phyloP scores from a whole-genome alignment of 2,888 invertebrate genomes.

The Torymus auratus region DNA sequence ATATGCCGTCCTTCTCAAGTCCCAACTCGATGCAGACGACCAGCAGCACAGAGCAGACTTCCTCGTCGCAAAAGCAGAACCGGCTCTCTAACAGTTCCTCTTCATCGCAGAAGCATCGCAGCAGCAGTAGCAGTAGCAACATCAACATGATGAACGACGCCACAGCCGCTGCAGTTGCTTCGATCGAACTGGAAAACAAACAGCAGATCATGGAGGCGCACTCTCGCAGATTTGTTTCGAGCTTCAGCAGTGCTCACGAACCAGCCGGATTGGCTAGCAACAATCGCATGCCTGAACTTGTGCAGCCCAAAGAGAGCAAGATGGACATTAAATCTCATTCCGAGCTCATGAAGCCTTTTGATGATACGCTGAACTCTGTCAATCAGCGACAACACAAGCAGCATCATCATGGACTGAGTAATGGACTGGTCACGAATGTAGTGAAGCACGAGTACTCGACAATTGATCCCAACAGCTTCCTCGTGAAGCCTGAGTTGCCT shows the following conservation, averaged over 20 bases:
- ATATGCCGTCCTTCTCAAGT: constrained; percentile 62
- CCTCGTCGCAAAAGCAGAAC: constrained; percentile 65
- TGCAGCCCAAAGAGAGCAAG: constrained; percentile 68
- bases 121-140: constrained; percentile 16
- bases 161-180: no score
- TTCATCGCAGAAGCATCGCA: constrained; percentile 14
- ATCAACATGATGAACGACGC: no score
- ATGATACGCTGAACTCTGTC: constrained; percentile 66
- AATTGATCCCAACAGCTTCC: constrained; percentile 49
- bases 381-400: constrained; percentile 60
- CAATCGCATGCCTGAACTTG: constrained; percentile 65
- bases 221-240: constrained; percentile 4
- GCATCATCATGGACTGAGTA: constrained; percentile 63
- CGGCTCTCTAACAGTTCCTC: constrained; percentile 59
- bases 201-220: constrained; percentile 21
- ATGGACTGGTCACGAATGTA: constrained; percentile 65
- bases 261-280: neutral
- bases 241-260: constrained; percentile 27
- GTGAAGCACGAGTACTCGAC: constrained; percentile 59
- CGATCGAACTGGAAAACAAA: no score
- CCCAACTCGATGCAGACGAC: constrained; percentile 62
- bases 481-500: constrained; percentile 44
- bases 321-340: constrained; percentile 66
- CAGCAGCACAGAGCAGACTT: constrained; percentile 50
- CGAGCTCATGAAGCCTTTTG: constrained; percentile 68